Conservation (phyloP, 2,888 invertebrate genomes). For the Hirtodrosophila trivittata region DNA sequence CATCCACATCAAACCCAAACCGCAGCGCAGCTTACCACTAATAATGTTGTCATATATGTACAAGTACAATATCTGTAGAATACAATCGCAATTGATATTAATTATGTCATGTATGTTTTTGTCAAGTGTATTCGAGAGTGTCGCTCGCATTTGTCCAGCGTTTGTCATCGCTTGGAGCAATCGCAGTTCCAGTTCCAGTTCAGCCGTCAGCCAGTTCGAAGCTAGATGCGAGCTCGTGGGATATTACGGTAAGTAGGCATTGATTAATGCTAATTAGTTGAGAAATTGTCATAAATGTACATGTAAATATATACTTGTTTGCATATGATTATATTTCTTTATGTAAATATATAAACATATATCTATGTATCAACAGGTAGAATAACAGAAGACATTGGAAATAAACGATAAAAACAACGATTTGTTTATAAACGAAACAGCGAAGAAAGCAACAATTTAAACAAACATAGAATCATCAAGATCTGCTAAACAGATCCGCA, state of each 20-base stretch:
- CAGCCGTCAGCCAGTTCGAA: conserved; percentile 58
- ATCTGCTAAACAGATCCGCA: conserved; percentile 7
- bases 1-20: conserved; percentile 21
- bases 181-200: conserved; percentile 62
- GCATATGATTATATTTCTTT: background rate
- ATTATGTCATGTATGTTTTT: conserved; percentile 66
- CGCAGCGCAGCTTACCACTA: conserved; percentile 29
- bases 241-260: conserved; percentile 32
- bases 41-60: conserved; percentile 6
- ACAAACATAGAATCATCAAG: conserved; percentile 5
- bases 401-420: conserved; percentile 58
- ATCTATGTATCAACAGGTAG: conserved; percentile 64
- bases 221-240: conserved; percentile 25
- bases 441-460: conserved; percentile 28
- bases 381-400: conserved; percentile 34
- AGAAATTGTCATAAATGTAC: conserved; percentile 15
- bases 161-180: conserved; percentile 51
- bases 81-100: conserved; percentile 63
- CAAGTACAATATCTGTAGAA: conserved; percentile 20
- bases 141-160: conserved; percentile 64
- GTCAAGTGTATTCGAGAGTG: conserved; percentile 48
- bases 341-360: conserved; percentile 44
- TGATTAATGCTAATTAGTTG: conserved; percentile 38
- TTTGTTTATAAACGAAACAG: conserved; percentile 68
- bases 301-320: conserved; percentile 46